Conservation (phyloP, 2,888 invertebrate species). For the Pseudoips prasinana region DNA sequence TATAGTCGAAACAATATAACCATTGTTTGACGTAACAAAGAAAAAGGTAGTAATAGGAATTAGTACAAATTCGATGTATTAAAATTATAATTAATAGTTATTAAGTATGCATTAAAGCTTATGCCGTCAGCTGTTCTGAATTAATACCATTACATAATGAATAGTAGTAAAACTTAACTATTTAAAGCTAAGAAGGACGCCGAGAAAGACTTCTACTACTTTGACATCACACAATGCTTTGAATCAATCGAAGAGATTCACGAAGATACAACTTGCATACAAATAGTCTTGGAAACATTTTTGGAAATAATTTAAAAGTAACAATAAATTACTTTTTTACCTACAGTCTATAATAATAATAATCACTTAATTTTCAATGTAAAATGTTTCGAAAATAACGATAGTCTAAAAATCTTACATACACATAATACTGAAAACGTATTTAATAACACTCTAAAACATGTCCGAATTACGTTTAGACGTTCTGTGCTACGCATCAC, state of each 20-base stretch:
- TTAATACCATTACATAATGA: conserved; percentile 24
- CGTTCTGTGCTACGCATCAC: conserved; percentile 43
- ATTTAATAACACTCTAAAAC: conserved; percentile 58
- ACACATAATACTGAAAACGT: conserved; percentile 78
- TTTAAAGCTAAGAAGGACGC: conserved; percentile 78
- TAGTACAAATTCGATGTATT: conserved; percentile 19
- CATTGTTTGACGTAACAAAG: neutral
- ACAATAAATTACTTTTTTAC: conserved; percentile 76
- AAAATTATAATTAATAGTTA: conserved; percentile 14
- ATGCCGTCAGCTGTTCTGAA: conserved; percentile 23
- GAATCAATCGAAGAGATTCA: conserved; percentile 41
- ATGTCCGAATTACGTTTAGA: conserved; percentile 56
- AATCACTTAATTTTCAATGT: conserved; percentile 68
- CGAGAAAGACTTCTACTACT: conserved; percentile 53
- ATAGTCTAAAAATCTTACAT: conserved; percentile 69
- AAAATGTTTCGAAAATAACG: conserved; percentile 67
- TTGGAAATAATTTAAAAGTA: conserved; percentile 77
- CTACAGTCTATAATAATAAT: conserved; percentile 75
- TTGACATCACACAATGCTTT: conserved; percentile 53
- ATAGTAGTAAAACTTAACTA: conserved; percentile 46
- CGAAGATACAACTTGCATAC: conserved; percentile 49
- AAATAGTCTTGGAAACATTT: conserved; percentile 64
- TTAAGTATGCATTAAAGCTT: conserved; percentile 32
- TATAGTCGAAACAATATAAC: neutral
- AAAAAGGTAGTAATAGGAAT: conserved; percentile 13